Base-by-base conservation (phyloP, 1,140 invertebrate species). In the Heterodera carotae region DNA sequence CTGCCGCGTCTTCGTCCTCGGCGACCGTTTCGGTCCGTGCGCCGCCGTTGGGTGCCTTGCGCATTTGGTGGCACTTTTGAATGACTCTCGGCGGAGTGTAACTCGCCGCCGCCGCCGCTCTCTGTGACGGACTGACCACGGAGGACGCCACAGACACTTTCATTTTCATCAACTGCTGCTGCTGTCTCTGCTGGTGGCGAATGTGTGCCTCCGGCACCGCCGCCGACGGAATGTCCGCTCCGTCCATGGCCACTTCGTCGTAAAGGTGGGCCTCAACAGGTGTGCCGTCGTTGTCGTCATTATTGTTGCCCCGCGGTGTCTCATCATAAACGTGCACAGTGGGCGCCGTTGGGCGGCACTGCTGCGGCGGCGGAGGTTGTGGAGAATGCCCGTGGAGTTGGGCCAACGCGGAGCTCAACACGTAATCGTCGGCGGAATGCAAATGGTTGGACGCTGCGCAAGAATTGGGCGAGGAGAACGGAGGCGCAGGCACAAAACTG, bases 311-410 rank as follows among this genome's bases (percentile, higher is more conserved):
- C n/a, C 64, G 29, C n/a, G 76, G 76, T 18, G 77, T 81, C 29
- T 80, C 78, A 48, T 82, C 81, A 34, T 82, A 80, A 43, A 82
- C 69, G 56, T 83, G 77, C 31, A 74, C 74, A 48, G 53, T 27
- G n/a, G n/a, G n/a, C 36, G 33, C 7, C 67, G 56, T 56, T 43
- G 10, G 4, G 2, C 25, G 33, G 33, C 33, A 34, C 27, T 31
- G 5, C n/a, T n/a, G n/a, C n/a, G n/a, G n/a, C n/a, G n/a, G n/a
- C n/a, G n/a, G n/a, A n/a, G n/a, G n/a, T 18, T 33, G 27, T 78
- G 36, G 25, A 22, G 18, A 27, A n/a, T 43, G 39, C 22, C 22
- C 15, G 31, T 69, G 34, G 43, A 66, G 74, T 75, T 75, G 34
- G 60, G 22, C n/a, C 48, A 76, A 60, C 29, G 75, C 67, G 18